These are phyloP conservation scores for Teleopsis dalmanni DNA, from an alignment of 1,140 invertebrate genomes.

Conservation along the genomic window DNA sequence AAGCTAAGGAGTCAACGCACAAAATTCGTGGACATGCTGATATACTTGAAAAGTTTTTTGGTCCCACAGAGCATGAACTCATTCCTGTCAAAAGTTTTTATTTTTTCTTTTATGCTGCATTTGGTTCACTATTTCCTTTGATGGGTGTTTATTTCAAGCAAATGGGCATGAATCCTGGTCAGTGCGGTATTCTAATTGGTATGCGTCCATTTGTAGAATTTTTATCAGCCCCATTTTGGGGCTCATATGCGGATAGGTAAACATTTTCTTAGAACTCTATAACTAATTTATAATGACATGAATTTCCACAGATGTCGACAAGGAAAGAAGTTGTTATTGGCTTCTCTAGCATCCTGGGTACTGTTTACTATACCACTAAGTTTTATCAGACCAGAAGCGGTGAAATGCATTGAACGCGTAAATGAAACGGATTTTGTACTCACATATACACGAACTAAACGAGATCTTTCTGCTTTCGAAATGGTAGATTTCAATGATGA, in stretches of 20 bases:
- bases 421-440: conserved; percentile 57
- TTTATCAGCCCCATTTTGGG: conserved; percentile 96
- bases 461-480: conserved; percentile 30
- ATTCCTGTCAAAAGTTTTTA: conserved; percentile 95
- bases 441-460: conserved; percentile 34
- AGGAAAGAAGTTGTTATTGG: conserved; percentile 80
- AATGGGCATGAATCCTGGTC: conserved; percentile 94
- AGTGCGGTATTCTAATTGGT: conserved; percentile 87
- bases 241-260: conserved; percentile 81
- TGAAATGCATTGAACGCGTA: conserved; percentile 69
- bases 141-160: conserved; percentile 99
- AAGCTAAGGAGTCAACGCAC: conserved; percentile 79
- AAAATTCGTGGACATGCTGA: conserved; percentile 80
- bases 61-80: conserved; percentile 78
- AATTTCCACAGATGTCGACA: conserved; percentile 68
- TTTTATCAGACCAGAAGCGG: conserved; percentile 87
- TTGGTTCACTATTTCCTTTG: conserved; percentile 93
- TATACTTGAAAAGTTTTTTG: conserved; percentile 74
- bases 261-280: neutral
- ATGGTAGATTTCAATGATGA: conserved; percentile 10
- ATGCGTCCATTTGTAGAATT: conserved; percentile 95
- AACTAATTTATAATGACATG: too few species aligned
- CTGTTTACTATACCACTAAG: conserved; percentile 92
- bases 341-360: conserved; percentile 89
- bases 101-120: conserved; percentile 99